Base-by-base conservation (phyloP, 2,113 vertebrate genomes). In the Cyprinus carpio region DNA sequence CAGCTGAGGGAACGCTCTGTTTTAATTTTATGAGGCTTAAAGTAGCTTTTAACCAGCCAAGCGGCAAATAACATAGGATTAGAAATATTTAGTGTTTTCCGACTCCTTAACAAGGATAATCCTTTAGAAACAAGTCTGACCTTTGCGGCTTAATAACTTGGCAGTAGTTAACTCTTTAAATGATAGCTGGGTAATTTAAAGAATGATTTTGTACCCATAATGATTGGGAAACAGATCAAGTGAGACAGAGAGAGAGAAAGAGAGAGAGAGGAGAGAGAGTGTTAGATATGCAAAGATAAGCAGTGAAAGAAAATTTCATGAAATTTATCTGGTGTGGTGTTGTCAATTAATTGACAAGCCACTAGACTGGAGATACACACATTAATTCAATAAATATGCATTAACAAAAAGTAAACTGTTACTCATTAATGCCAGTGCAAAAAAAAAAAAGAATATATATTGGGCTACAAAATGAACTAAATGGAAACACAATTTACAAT, bases 31-130 rank as follows among this genome's bases (percentile, higher is more conserved):
- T 96, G 97, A 95, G 95, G 94, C 96, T 95, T 96, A 96, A 96
- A 97, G 96, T 98, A 97, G 96, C 96, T 97, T 97, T 97, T 97
- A 97, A 95, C 96, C 97, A 97, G 91, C 95, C 96, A 98, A 95
- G 97, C 95, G 95, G 96, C 95, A 98, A 99, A 99, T 99, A 97
- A 97, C 96, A 94, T 94, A 90, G 95, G 97, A 96, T 97, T 96
- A 96, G 95, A 96, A 96, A 96, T 97, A 98, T 96, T 98, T 97
- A 98, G 96, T 97, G 96, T 97, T 98, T 97, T 97, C 95, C 96
- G 97, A 96, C 95, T 94, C 95, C 94, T 95, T 96, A 96, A 96
- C 94, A 96, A 94, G 93, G 91, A 92, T 93, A 96, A 96, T 96
- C 96, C 94, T 97, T 97, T 95, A 95, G 88, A 77, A 89, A 89